Evolutionary conservation across 2,888 invertebrate genomes (phyloP), one percentile per base, ranked within the genome.

Genomic region (Periphyllus acericola): DNA sequence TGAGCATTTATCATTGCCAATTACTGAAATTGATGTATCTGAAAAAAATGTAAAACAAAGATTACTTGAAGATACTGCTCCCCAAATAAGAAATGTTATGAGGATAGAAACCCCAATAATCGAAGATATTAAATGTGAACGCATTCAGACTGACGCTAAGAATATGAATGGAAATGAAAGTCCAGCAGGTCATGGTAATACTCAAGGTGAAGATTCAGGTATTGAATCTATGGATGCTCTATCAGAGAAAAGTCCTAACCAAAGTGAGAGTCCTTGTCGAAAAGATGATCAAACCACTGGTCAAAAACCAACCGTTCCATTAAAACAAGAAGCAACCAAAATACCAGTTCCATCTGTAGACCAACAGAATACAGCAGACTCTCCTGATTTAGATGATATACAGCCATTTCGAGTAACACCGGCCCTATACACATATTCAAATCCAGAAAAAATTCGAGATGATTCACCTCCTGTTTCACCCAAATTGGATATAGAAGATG

Each of bases 141-240:
- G 83, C 32, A 71, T 89, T 55, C 89, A 89, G 79, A 89, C 78
- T 52, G 89, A 89, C 36, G 32, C 85, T 68, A 89, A 89, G 83
- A 89, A 83, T 60, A 74, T 87, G 52, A 83, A 89, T 17, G 90
- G 89, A 32, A 89, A 82, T 79, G 90, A 89, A 71, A 89, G 90
- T 89, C 89, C 89, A 66, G 89, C 89, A 21, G 89, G 89, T 40
- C 90, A 90, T 82, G 91, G 91, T n/a, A 91, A 91, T 89, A 91
- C 91, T 36, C 95, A 95, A 90, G 96, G 96, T 76, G 97, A 97
- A 91, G 97, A 97, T 92, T 97, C 97, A 88, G 97, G 97, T 29
- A 97, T 97, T 88, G 97, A 97, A 91, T 96, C 96, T 68, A 97
- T 97, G 97, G 97, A 97, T 91, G 97, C 97, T 3, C 92, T 97